Evolutionary conservation across 2,113 vertebrate species (phyloP).

Genomic region (Pipa parva): DNA sequence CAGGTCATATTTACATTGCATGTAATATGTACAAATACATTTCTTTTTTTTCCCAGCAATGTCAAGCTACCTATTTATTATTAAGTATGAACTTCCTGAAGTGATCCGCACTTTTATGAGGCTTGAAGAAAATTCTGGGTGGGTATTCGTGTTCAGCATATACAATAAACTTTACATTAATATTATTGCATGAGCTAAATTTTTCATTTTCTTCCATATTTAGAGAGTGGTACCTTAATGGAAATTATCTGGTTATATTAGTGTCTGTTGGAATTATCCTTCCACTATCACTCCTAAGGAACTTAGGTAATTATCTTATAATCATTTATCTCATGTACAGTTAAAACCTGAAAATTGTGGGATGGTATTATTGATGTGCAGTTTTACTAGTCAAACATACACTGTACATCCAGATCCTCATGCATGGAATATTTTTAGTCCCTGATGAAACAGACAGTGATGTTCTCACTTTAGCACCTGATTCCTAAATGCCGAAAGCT

Average conservation of each 20-base stretch:
- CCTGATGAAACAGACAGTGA: no score
- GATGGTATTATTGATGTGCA: no score
- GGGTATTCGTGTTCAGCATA: constrained; percentile 44
- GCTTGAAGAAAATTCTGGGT: constrained; percentile 85
- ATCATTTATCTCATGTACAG: no score
- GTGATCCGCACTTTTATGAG: constrained; percentile 85
- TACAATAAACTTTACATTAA: background rate
- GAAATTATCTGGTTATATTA: constrained; percentile 90
- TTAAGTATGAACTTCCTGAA: constrained; percentile 97
- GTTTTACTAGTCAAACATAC: no score
- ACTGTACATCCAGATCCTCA: no score
- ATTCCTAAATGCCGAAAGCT: no score
- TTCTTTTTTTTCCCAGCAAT: constrained; percentile 72
- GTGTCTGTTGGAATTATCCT: constrained; percentile 88
- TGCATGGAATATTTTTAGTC: no score
- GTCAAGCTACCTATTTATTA: constrained; percentile 98
- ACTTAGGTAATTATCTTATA: constrained; percentile 79
- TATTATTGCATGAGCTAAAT: background rate
- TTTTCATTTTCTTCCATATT: constrained; percentile 36
- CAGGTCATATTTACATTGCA: no score
- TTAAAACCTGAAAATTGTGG: no score
- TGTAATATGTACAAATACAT: no score
- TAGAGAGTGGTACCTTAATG: constrained; percentile 94
- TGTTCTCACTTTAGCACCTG: no score
- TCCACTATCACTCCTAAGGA: constrained; percentile 90